Percentiles rank a stretch among this genome's conserved stretches.
These are phyloP conservation scores for Pleuronectes platessa DNA, from an alignment of 2,113 vertebrate genomes.

Conservation along the genomic window DNA sequence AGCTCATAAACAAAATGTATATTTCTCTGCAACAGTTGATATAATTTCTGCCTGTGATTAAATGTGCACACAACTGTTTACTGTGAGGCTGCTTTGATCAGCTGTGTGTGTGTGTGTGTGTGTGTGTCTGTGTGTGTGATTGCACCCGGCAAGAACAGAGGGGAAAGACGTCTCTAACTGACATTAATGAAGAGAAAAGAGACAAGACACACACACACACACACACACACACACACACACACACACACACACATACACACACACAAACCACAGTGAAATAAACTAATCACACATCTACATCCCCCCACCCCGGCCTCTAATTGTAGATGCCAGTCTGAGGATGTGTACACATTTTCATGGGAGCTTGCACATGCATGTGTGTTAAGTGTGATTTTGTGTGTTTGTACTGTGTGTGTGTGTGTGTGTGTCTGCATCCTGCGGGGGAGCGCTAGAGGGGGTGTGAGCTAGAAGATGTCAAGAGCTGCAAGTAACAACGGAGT, in stretches of 20 bases:
- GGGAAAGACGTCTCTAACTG: slow-evolving; percentile 48
- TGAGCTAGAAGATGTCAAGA: slow-evolving; percentile 76
- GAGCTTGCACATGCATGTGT: slow-evolving; percentile 12
- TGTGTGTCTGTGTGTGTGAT: slow-evolving; percentile 43
- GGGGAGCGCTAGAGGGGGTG: slow-evolving; percentile 70
- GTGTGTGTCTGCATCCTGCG: slow-evolving; percentile 64
- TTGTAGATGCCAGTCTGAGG: slow-evolving; percentile 59
- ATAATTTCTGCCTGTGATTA: neutral
- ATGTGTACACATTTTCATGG: slow-evolving; percentile 25
- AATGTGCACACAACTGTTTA: slow-evolving; percentile 34
- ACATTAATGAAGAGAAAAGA: slow-evolving; percentile 69
- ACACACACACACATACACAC: slow-evolving; percentile 21
- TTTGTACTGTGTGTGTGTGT: slow-evolving; percentile 24
- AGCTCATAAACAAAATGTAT: neutral
- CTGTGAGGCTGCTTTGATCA: slow-evolving; percentile 57
- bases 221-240: slow-evolving; percentile 28
- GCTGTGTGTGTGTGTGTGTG: neutral
- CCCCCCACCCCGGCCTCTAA: slow-evolving; percentile 48
- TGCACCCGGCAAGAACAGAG: slow-evolving; percentile 42
- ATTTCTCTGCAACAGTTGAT: neutral
- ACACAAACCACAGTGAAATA: slow-evolving; percentile 33
- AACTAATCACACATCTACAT: slow-evolving; percentile 50
- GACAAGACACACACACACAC: slow-evolving; percentile 18
- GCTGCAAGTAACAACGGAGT: slow-evolving; percentile 71
- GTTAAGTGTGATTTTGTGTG: slow-evolving; percentile 12